Evolutionary conservation across 2,888 invertebrate species (phyloP).

Genomic region (Trissolcus brochymenae): DNA sequence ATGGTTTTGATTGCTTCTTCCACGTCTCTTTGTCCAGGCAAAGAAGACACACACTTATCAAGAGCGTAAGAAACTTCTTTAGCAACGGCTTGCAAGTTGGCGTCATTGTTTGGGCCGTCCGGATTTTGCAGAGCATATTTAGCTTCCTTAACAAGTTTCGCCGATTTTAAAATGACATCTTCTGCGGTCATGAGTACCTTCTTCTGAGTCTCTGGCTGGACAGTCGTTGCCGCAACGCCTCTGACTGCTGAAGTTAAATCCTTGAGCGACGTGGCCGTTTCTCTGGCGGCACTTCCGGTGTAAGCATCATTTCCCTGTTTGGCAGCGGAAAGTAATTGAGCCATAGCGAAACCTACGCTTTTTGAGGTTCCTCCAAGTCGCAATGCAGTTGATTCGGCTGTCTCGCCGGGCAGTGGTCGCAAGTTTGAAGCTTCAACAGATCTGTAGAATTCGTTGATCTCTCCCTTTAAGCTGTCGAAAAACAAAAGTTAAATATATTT

Average conservation of each 20-base stretch:
- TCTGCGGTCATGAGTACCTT: constrained; percentile 84
- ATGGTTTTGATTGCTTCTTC: constrained; percentile 91
- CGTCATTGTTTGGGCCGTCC: constrained; percentile 78
- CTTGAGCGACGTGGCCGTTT: constrained; percentile 86
- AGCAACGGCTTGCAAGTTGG: constrained; percentile 84
- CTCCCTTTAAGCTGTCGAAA: constrained; percentile 82
- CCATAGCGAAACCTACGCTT: constrained; percentile 88
- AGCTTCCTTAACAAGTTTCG: constrained; percentile 88
- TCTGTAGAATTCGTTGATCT: constrained; percentile 87
- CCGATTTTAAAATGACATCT: constrained; percentile 87
- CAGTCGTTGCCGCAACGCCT: constrained; percentile 86
- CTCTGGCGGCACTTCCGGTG: constrained; percentile 88
- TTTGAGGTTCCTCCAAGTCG: constrained; percentile 82
- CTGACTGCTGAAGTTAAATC: constrained; percentile 86
- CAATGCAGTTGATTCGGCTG: constrained; percentile 80
- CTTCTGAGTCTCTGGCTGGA: constrained; percentile 79
- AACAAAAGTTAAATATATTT: neutral
- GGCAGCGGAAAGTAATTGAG: constrained; percentile 91
- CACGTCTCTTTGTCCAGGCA: constrained; percentile 96
- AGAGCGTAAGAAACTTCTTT: constrained; percentile 82
- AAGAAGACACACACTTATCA: constrained; percentile 86
- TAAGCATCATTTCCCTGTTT: constrained; percentile 88
- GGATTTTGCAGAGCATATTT: constrained; percentile 84
- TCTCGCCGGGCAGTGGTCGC: constrained; percentile 90
- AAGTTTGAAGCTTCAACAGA: constrained; percentile 85